Conservation (phyloP, 92 coral and sea anemone species). For the Epizoanthus ramosus region DNA sequence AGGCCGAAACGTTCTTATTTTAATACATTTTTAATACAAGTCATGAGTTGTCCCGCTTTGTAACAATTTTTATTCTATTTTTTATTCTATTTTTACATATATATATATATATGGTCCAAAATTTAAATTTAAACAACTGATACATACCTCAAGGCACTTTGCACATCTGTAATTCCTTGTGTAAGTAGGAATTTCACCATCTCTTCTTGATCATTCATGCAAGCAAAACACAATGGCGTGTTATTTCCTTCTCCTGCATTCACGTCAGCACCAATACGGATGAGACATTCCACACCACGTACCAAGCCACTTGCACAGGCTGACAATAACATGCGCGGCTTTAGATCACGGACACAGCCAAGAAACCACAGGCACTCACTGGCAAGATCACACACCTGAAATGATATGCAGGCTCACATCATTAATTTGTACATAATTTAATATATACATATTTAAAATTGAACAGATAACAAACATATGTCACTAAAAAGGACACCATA, state of each 20-base stretch:
- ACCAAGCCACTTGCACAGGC: slow-evolving; percentile 88
- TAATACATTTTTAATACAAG: no score
- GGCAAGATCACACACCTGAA: slow-evolving; percentile 55
- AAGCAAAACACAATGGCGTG: slow-evolving; percentile 89
- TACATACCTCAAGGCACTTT: slow-evolving; percentile 64
- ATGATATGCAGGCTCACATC: no score
- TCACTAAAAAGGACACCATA: no score
- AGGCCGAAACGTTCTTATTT: no score
- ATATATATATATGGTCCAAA: no score
- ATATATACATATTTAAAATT: no score
- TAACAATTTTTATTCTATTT: no score
- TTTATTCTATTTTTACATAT: no score
- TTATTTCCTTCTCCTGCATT: slow-evolving; percentile 80
- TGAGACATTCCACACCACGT: slow-evolving; percentile 76
- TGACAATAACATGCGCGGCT: slow-evolving; percentile 77
- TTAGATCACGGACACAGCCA: slow-evolving; percentile 77
- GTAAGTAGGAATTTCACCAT: slow-evolving; percentile 83
- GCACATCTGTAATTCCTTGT: slow-evolving; percentile 91
- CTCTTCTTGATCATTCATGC: slow-evolving; percentile 78
- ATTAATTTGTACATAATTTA: no score
- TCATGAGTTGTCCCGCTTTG: no score
- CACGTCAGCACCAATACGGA: slow-evolving; percentile 93
- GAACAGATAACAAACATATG: no score
- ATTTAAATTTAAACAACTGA: no score
- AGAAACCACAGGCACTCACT: slow-evolving; percentile 86